Percentiles rank a stretch among this genome's conserved stretches.
These are phyloP conservation scores for Triplophysa bombifrons DNA, from an alignment of 2,797 vertebrate species.

Conservation along the genomic window DNA sequence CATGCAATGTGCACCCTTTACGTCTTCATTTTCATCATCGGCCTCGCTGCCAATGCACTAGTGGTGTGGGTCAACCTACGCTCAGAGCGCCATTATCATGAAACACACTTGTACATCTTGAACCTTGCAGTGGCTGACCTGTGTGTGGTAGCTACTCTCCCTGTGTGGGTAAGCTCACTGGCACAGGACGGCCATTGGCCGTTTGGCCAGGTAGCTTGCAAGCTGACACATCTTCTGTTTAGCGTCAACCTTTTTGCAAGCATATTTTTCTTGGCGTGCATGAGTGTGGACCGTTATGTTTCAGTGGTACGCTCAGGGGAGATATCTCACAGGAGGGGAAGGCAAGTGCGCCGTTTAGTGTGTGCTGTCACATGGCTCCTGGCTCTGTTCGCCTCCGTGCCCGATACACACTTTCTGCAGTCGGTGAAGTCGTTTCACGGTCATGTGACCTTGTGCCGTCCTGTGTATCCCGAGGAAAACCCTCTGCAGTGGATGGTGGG, in stretches of 20 bases:
- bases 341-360: constrained; percentile 75
- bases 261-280: constrained; percentile 95
- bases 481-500: constrained; percentile 90
- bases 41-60: constrained; percentile 87
- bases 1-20: constrained; percentile 88
- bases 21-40: constrained; percentile 90
- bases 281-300: constrained; percentile 95
- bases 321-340: constrained; percentile 69
- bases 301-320: constrained; percentile 71
- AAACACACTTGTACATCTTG: constrained; percentile 92
- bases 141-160: constrained; percentile 90
- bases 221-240: constrained; percentile 90
- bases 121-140: constrained; percentile 92
- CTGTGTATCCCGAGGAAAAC: constrained; percentile 87
- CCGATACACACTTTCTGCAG: constrained; percentile 91
- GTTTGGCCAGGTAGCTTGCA: constrained; percentile 90
- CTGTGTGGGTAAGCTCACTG: constrained; percentile 91
- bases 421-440: constrained; percentile 78
- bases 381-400: constrained; percentile 86
- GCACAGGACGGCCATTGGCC: constrained; percentile 92
- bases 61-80: constrained; percentile 95
- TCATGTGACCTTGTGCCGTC: constrained; percentile 84
- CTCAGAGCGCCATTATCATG: constrained; percentile 82
- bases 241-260: constrained; percentile 94
- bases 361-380: constrained; percentile 91